These are phyloP conservation scores for Macaria liturata DNA, from an alignment of 2,888 invertebrate species.

Conservation along the genomic window DNA sequence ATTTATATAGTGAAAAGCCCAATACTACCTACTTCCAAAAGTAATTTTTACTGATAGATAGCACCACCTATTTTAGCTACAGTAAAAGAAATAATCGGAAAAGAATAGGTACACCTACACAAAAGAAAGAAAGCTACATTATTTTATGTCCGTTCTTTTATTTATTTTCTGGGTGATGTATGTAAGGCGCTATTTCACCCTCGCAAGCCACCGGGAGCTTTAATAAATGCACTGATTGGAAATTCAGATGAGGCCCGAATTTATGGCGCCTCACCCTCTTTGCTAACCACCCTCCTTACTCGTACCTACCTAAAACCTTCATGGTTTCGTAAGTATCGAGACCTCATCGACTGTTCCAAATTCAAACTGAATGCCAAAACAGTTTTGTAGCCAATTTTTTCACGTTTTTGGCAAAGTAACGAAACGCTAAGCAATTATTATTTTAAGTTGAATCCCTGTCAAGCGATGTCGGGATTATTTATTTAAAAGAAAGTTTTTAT, in stretches of 20 bases:
- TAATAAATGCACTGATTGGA: slow-evolving; percentile 77
- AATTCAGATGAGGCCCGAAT: slow-evolving; percentile 79
- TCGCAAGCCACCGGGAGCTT: slow-evolving; percentile 38
- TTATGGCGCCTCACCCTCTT: slow-evolving; percentile 63
- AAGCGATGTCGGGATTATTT: slow-evolving; percentile 78
- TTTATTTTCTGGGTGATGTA: slow-evolving; percentile 39
- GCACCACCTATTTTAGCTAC: no score
- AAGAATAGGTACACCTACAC: no score
- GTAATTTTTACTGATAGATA: no score
- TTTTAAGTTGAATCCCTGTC: slow-evolving; percentile 79
- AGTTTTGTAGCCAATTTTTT: no score
- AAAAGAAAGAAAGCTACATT: no score
- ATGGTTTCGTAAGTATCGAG: slow-evolving; percentile 1
- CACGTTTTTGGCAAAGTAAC: slow-evolving; percentile 28
- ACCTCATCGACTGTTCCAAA: background rate
- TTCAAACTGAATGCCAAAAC: no score
- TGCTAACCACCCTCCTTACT: slow-evolving; percentile 55
- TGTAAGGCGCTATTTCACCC: slow-evolving; percentile 34
- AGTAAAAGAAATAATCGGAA: no score
- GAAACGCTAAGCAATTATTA: slow-evolving; percentile 66
- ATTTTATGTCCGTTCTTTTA: slow-evolving; percentile 29
- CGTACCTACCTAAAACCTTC: slow-evolving; percentile 39
- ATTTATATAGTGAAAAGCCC: no score
- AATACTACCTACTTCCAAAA: no score
- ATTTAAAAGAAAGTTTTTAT: slow-evolving; percentile 84